Evolutionary conservation across 2,797 vertebrate genomes (phyloP).

Genomic region (Spea hammondii): DNA sequence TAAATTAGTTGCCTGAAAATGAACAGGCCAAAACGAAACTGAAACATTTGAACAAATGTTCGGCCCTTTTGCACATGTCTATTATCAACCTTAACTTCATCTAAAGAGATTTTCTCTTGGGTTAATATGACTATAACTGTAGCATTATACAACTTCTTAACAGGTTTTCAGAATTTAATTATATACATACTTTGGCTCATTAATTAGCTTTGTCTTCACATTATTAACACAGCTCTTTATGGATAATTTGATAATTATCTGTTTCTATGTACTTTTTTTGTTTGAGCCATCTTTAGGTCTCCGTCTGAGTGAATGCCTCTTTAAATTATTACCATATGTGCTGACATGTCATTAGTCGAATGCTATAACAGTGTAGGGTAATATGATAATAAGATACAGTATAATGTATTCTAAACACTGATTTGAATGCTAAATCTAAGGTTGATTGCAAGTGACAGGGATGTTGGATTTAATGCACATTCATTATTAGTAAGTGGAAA

Average conservation of each 20-base stretch:
- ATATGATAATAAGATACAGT: slow-evolving; percentile 43
- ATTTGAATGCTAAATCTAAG: not conserved
- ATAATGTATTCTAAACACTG: slow-evolving; percentile 37
- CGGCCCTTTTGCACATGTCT: no score
- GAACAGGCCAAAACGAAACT: no score
- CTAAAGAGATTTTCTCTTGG: no score
- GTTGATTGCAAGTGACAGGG: slow-evolving; percentile 30
- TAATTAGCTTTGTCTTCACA: not conserved
- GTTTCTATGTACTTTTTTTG: slow-evolving; percentile 45
- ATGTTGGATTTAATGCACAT: not conserved
- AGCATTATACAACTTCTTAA: no score
- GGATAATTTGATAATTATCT: not conserved
- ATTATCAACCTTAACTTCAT: no score
- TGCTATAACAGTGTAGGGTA: slow-evolving; percentile 45
- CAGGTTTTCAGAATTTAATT: no score
- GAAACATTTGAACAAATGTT: no score
- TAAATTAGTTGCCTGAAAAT: no score
- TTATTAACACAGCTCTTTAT: no score
- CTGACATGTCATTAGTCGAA: slow-evolving; percentile 57
- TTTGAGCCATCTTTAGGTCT: slow-evolving; percentile 62
- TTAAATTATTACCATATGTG: slow-evolving; percentile 68
- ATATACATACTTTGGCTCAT: not conserved
- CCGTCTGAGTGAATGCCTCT: slow-evolving; percentile 58
- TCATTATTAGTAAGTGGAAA: slow-evolving; percentile 4
- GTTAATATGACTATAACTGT: no score